Evolutionary conservation across 2,888 invertebrate genomes (phyloP), one percentile per base, ranked within the genome.

Genomic region (Osmoderma eremita): DNA sequence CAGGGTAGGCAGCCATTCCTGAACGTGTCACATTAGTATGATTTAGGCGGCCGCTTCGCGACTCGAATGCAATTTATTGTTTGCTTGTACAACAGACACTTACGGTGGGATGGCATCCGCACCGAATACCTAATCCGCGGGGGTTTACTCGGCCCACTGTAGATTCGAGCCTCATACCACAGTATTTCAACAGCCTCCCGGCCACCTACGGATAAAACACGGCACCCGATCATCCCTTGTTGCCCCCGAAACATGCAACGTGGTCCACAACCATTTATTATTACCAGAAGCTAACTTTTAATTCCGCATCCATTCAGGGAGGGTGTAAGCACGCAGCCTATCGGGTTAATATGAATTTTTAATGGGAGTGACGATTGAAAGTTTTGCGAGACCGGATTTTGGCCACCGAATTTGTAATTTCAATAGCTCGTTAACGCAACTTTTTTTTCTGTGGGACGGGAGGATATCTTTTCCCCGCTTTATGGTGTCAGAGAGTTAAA

Each of bases 61-160:
- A 61, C 58, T 61, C 45, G 45, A 45, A 61, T 61, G 58, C 58
- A 45, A 61, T 61, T 61, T 61, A 61, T 61, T 61, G 58, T 61
- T 61, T 61, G 58, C 58, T 45, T 61, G 58, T 61, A 61, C 58
- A 61, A 48, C 58, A 48, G 45, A 61, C 45, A 61, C 58, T 45
- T 61, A 61, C 24, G 58, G 58, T 3, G 30, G 17, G 18, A 30
- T 24, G 30, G 58, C 45, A 17, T 45, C 45, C 58, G 58, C 36
- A 24, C 15, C 45, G 58, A 61, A 61, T 61, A 61, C 45, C 45
- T 61, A 61, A 61, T 61, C 45, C 36, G 13, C 38, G 38, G 53
- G 38, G 30, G 30, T 30, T 6, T 30, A 30, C 30, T 30, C 30
- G 3, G 10, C 30, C 8, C 10, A 30, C 10, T 10, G 30, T 5